Evolutionary conservation across 2,888 invertebrate genomes (phyloP), one percentile per base, ranked within the genome.

Genomic region (Epinotia bilunana): DNA sequence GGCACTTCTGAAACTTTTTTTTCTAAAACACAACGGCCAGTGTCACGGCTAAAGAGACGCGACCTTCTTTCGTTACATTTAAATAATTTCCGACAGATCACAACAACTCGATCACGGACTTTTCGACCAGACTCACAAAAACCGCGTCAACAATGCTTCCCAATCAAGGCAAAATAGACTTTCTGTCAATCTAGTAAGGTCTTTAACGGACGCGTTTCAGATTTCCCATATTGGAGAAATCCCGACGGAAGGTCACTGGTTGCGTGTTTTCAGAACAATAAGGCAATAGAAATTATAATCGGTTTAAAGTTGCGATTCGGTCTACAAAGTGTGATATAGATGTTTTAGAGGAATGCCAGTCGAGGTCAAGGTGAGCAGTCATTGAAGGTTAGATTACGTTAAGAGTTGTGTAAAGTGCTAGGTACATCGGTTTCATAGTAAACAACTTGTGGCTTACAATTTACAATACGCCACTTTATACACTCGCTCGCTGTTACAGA

Each of bases 241-340:
- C 69, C 69, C 46, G 28, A 46, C 1, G 58, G 58, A 60, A 69
- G 69, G 69, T 60, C 69, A 23, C 23, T 6, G 5, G 58, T 58
- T 60, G 69, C 58, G 69, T 69, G 68, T 58, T 57, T 68, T 68
- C 46, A 60, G 69, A 69, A 69, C 69, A 69, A 69, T 69, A 55
- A 57, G 33, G 39, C 68, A 39, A 57, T 67, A 57, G 55, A 67
- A 67, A 67, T 67, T 55, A 57, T 20, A 67, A 67, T 67, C 67
- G 67, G 49, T 23, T 9, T 39, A 39, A 39, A 53, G 28, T 20
- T n/a, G 9, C 28, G 53, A n/a, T 65, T 11, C 5, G 33, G 53
- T 33, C 33, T 13, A n/a, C 55, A 39, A 39, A 55, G 39, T 20
- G 43, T 58, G 16, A 7, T 60, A 13, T 20, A 20, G 68, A 60